These are phyloP conservation scores for Aspidiotus destructor DNA, from an alignment of 2,888 invertebrate genomes.

Conservation along the genomic window DNA sequence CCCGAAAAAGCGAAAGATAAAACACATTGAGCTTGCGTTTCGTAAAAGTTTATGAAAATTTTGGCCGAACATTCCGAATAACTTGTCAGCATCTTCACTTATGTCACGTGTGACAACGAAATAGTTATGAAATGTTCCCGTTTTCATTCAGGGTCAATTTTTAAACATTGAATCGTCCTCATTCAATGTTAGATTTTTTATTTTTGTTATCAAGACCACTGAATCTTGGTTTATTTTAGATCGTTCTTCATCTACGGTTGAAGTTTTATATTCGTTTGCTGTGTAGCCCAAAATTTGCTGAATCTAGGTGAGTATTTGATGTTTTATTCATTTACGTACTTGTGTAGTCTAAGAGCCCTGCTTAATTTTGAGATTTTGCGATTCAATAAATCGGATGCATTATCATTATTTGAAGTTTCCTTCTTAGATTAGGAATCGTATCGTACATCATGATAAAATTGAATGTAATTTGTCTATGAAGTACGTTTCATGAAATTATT, in stretches of 20 bases:
- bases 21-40: no score
- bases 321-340: not conserved
- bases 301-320: constrained; percentile 1
- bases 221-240: not conserved
- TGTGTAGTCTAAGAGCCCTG: not conserved
- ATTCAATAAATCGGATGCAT: no score
- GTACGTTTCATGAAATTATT: no score
- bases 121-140: constrained; percentile 22
- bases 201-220: constrained; percentile 5
- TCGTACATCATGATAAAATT: no score
- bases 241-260: not conserved
- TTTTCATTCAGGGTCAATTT: constrained; percentile 24
- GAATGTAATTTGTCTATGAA: no score
- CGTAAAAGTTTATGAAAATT: no score
- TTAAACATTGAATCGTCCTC: constrained; percentile 18
- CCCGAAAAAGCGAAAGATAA: no score
- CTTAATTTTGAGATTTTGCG: no score
- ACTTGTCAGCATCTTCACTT: no score
- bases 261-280: not conserved
- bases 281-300: not conserved
- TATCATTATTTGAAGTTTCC: no score
- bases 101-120: constrained; percentile 26
- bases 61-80: no score
- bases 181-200: constrained; percentile 20
- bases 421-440: no score